These are phyloP conservation scores for Chloroceryle amazona DNA, from an alignment of 2,797 vertebrate genomes.

Conservation along the genomic window DNA sequence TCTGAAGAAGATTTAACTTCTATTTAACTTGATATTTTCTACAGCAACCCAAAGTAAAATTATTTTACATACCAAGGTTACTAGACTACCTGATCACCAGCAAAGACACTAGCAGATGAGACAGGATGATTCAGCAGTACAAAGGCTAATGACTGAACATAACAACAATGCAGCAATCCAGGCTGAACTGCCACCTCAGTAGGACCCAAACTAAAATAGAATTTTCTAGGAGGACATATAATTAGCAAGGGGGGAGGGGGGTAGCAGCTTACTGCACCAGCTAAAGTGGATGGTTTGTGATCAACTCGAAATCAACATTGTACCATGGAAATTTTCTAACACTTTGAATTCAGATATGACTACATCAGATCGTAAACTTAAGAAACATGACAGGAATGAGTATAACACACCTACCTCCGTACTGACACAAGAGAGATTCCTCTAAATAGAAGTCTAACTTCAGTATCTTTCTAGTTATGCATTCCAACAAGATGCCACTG, in stretches of 20 bases:
- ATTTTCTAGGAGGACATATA: neutral
- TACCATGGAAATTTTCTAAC: neutral
- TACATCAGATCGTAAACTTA: neutral
- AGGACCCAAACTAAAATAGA: neutral
- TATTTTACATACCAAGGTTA: conserved; percentile 10
- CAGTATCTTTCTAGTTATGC: neutral
- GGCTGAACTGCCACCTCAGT: neutral
- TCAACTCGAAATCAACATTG: neutral
- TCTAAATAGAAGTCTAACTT: neutral
- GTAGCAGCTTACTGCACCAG: neutral
- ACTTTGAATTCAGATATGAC: neutral
- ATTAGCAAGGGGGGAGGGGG: neutral
- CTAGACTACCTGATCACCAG: neutral
- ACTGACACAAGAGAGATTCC: neutral
- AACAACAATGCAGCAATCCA: neutral
- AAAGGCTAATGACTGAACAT: neutral
- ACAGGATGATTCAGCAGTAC: conserved; percentile 54
- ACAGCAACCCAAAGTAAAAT: neutral
- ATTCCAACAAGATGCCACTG: neutral
- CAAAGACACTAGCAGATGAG: neutral
- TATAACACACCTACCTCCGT: neutral
- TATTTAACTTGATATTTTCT: neutral
- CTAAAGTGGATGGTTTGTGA: neutral
- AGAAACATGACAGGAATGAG: neutral
- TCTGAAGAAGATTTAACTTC: neutral